Evolutionary conservation across 1,140 invertebrate species (phyloP), one percentile per base, ranked within the genome.

Genomic region (Pseudomyrmex flavicornis): DNA sequence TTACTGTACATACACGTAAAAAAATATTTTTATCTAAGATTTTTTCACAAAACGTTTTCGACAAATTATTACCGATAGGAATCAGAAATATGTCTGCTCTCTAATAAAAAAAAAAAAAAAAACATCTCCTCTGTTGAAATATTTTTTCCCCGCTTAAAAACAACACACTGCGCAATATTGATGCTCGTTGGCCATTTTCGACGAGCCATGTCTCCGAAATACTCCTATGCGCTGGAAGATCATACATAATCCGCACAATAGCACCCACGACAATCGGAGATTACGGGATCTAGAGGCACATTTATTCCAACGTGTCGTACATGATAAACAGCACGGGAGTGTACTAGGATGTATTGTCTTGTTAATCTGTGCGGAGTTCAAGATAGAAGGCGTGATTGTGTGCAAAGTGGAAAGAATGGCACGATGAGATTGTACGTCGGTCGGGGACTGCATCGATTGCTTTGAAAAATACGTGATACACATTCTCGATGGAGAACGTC

Each of bases 231-330:
- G 50, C 54, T 77, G 35, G 72, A 72, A 74, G 82, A 84, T 84
- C 74, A 56, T 84, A 69, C 61, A 80, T 88, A 87, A 88, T 88
- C 69, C 52, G 46, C 73, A 62, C 63, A 79, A 75, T 84, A 50
- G 69, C 46, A 46, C 22, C 44, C 20, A 59, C 56, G 63, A 87
- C 61, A 88, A 88, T 84, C 52, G 58, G 74, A 87, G 86, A 87
- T 88, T 86, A 88, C 9, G 12, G 52, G 82, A 88, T 88, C 74
- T 58, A 66, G 58, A 10, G 65, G 65, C 62, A 72, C 69, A 79
- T 86, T 79, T 74, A 75, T 86, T 83, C 66, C 74, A 62, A 69
- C 48, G 62, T 86, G 66, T 72, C 61, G 46, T 69, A 69, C 79
- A 69, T 83, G 86, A 88, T 79, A 79, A 88, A 88, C 61, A 77